A percentile compares a stretch with the other conserved stretches of the same genome.
These are phyloP conservation scores for Koerneria pararmatus DNA, from an alignment of 2,888 invertebrate species.

Conservation along the genomic window DNA sequence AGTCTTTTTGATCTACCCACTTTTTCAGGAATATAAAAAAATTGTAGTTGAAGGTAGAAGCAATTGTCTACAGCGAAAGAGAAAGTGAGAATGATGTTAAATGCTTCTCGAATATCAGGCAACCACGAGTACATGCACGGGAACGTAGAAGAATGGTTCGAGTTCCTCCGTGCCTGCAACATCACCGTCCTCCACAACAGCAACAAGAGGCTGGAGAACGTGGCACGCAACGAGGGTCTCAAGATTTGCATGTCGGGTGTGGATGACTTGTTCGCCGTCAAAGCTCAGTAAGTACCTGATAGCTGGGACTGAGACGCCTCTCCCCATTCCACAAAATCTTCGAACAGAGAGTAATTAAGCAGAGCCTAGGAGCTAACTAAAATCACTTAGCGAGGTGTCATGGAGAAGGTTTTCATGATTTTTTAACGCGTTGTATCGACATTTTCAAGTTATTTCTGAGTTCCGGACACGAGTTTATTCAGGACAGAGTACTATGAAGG, in stretches of 20 bases:
- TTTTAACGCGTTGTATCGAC: no score
- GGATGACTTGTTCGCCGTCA: conserved; percentile 60
- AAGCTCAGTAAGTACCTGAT: conserved; percentile 49
- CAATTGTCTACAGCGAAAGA: neutral
- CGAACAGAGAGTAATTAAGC: no score
- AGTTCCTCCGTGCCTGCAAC: conserved; percentile 48
- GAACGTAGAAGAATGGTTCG: conserved; percentile 62
- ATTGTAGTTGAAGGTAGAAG: no score
- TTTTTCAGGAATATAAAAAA: no score
- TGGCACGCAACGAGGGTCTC: conserved; percentile 26
- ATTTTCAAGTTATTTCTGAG: no score
- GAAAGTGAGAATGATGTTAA: neutral
- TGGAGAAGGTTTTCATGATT: conserved; percentile 30
- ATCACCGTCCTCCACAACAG: conserved; percentile 48
- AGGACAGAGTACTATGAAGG: no score
- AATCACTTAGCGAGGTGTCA: no score
- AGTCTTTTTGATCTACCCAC: no score
- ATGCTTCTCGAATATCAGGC: conserved; percentile 30
- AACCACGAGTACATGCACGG: conserved; percentile 63
- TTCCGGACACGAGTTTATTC: no score
- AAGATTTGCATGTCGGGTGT: conserved; percentile 61
- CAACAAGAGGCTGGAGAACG: conserved; percentile 27
- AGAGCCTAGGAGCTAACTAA: no score
- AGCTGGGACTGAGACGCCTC: no score
- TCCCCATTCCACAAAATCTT: no score